Evolutionary conservation across 1,140 invertebrate genomes (phyloP), one percentile per base, ranked within the genome.

Genomic region (Diplogasteroides magnus): DNA sequence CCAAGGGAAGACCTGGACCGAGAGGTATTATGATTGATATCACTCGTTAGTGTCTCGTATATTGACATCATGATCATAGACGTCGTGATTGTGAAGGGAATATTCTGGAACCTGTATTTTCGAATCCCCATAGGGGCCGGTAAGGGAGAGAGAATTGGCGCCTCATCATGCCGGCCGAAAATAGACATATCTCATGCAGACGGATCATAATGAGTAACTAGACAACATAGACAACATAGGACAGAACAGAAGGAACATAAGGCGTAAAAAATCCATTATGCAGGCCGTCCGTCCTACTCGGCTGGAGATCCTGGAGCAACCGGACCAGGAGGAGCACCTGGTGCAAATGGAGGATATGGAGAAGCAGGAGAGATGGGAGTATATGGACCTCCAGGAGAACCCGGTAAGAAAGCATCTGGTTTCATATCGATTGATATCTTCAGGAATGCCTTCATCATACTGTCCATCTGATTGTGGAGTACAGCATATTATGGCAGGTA

Each of bases 401-500:
- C 77, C 26, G 37, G 37, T 48, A 11, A 48, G 37, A n/a, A n/a
- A n/a, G n/a, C n/a, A n/a, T 48, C 19, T 48, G 6, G 6, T 19
- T 48, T 48, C 37, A 48, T 11, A 48, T 48, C 37, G 37, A 48
- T 11, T 48, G 37, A 48, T 48, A 6, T 19, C 6, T 48, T 48
- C 37, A 48, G 76, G 76, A 68, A 64, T 68, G 65, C 77, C 77
- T 6, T 74, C 77, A 11, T 68, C 74, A 13, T 78, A 78, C 31
- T 78, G 77, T 64, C 77, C 77, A 55, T 78, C 77, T 32, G 77
- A 78, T 67, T 78, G 77, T 61, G 77, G 77, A 57, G 74, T 78
- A 15, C 77, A 78, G 28, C 75, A 79, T 25, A 78, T 78, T 64
- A 58, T 78, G 28, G 72, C 77, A 6, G 77, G 76, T 15, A 64